phyloP scores from a whole-genome alignment of 2,113 vertebrate genomes.

The Pica pica region DNA sequence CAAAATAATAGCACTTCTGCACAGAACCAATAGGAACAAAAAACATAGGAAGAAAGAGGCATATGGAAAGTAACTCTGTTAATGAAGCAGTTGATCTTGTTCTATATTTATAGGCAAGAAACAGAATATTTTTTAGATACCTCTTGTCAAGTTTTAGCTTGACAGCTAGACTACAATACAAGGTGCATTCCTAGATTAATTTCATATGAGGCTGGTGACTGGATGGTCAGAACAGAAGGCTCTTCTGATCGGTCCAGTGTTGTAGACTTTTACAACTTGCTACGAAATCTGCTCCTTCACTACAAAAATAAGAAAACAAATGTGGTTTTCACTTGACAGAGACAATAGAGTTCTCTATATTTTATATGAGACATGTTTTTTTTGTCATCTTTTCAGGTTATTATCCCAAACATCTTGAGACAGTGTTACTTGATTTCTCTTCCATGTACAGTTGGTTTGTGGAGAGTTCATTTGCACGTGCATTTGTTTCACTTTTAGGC shows the following conservation, averaged over 20 bases:
- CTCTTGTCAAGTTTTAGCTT: background rate
- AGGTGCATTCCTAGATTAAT: background rate
- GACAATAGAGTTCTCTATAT: background rate
- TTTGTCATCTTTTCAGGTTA: background rate
- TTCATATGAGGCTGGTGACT: background rate
- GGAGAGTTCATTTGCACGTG: background rate
- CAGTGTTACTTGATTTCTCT: background rate
- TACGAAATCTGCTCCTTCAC: background rate
- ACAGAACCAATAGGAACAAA: background rate
- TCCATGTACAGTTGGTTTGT: background rate
- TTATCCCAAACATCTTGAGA: background rate
- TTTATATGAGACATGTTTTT: background rate
- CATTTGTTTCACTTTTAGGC: background rate
- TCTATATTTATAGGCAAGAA: background rate
- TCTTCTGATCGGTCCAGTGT: background rate
- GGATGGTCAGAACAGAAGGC: background rate
- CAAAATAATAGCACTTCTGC: conserved; percentile 7
- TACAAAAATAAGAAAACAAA: background rate
- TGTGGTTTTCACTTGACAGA: background rate
- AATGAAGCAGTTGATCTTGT: background rate
- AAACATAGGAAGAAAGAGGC: conserved; percentile 6
- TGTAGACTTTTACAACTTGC: background rate
- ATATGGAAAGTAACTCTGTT: background rate
- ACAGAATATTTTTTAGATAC: background rate
- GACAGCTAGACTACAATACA: background rate